Percentiles rank a stretch among this genome's conserved stretches.
These are phyloP conservation scores for Pelagia noctiluca DNA, from an alignment of 30 jellyfish, hydroid and myxozoan genomes.

Conservation along the genomic window DNA sequence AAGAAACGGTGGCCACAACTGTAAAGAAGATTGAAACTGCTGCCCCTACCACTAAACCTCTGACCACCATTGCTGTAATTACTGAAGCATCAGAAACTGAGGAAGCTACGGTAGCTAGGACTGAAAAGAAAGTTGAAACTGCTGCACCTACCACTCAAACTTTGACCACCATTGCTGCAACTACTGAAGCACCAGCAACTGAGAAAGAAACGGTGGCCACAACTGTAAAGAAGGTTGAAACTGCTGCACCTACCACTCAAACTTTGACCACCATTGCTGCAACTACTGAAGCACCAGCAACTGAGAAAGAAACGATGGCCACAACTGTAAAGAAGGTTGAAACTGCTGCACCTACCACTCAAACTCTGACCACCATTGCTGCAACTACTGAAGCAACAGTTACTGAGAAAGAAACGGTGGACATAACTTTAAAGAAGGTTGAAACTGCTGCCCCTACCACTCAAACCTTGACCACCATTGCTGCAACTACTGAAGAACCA, in stretches of 20 bases:
- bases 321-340: no score
- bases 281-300: background rate
- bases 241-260: background rate
- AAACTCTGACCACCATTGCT: no score
- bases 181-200: background rate
- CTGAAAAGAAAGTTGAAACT: no score
- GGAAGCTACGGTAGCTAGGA: background rate
- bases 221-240: background rate
- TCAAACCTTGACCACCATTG: no score
- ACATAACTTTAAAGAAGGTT: no score
- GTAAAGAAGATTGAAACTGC: background rate
- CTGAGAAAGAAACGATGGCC: conserved; percentile 7
- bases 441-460: no score
- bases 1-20: background rate
- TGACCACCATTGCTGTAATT: background rate
- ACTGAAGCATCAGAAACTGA: background rate
- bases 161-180: background rate
- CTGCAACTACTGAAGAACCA: no score
- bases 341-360: no score
- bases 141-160: no score
- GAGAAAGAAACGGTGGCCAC: background rate
- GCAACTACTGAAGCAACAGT: no score
- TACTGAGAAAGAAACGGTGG: no score
- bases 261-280: no score
- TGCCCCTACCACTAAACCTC: background rate